phyloP scores from a whole-genome alignment of 2,797 vertebrate species.

The Danio aesculapii region DNA sequence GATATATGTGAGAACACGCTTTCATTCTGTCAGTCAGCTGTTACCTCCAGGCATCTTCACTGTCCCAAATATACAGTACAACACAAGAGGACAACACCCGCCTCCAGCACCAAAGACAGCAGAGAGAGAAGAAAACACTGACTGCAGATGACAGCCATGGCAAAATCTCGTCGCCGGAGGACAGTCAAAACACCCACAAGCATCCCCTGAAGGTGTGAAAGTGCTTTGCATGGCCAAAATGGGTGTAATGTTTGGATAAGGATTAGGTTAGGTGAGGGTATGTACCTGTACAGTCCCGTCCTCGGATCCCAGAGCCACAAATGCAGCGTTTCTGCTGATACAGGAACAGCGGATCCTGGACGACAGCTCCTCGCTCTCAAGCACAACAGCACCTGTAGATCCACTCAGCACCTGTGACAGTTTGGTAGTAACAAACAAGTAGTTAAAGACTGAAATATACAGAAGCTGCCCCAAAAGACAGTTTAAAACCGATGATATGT shows the following conservation, averaged over 20 bases:
- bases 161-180: constrained; percentile 60
- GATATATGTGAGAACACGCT: not conserved
- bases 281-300: constrained; percentile 52
- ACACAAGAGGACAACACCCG: not conserved
- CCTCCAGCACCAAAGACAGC: constrained; percentile 55
- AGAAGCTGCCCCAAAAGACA: too few relatives aligned
- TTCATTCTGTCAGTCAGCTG: constrained; percentile 29
- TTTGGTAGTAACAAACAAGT: too few relatives aligned
- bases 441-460: too few relatives aligned
- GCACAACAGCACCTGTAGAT: constrained; percentile 77
- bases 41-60: constrained; percentile 12
- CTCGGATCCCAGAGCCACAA: constrained; percentile 50
- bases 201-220: constrained; percentile 36
- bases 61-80: not conserved
- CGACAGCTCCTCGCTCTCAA: constrained; percentile 80
- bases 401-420: constrained; percentile 83
- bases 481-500: too few relatives aligned
- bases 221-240: constrained; percentile 16
- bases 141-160: constrained; percentile 51
- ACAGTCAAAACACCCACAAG: constrained; percentile 36
- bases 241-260: not conserved
- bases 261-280: not conserved
- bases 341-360: constrained; percentile 87
- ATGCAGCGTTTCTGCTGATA: constrained; percentile 76
- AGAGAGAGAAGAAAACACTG: constrained; percentile 20